These are phyloP conservation scores for Ceramica pisi DNA, from an alignment of 2,888 invertebrate genomes.

Conservation along the genomic window DNA sequence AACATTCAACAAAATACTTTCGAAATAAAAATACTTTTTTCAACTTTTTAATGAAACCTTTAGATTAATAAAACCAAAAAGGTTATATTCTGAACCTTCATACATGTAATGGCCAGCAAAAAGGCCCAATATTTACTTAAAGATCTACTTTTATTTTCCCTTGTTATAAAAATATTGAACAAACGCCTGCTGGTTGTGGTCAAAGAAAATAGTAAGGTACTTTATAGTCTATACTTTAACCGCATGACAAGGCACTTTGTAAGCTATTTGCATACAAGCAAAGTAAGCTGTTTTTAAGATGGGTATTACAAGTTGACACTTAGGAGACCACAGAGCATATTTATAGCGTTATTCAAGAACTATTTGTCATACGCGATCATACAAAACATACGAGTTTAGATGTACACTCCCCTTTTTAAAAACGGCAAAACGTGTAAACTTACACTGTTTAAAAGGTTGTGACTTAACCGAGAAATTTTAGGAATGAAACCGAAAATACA, in stretches of 20 bases:
- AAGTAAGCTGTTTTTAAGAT: constrained; percentile 23
- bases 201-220: constrained; percentile 26
- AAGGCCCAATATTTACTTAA: constrained; percentile 26
- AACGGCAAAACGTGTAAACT: not conserved
- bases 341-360: not conserved
- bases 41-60: no score
- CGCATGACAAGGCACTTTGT: constrained; percentile 31
- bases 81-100: not conserved
- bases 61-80: not conserved
- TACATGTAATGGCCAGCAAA: not conserved
- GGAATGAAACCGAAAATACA: no score
- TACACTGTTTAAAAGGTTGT: no score
- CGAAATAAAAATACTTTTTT: no score
- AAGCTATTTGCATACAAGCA: constrained; percentile 25
- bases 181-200: constrained; percentile 25
- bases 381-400: not conserved
- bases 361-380: not conserved
- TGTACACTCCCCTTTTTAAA: no score
- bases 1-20: no score
- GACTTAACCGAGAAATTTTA: no score
- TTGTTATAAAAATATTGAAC: constrained; percentile 41
- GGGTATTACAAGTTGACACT: not conserved
- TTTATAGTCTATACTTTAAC: constrained; percentile 21
- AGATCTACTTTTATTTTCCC: constrained; percentile 17
- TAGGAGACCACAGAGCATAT: not conserved